Evolutionary conservation across 2,888 invertebrate genomes (phyloP).

Genomic region (Cephus runcator): DNA sequence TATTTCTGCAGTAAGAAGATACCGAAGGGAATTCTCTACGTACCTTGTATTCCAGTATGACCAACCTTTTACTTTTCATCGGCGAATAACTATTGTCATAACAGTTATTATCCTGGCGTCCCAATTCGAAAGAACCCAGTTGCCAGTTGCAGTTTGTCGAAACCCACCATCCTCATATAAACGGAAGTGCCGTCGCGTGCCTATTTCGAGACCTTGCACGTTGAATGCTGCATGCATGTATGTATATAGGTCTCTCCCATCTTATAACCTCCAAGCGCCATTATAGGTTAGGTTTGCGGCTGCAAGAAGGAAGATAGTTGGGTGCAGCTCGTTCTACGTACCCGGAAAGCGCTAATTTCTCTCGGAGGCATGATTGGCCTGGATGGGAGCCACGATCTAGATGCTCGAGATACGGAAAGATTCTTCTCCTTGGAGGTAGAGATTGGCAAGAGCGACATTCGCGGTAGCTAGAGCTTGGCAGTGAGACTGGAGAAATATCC

Average conservation of each 20-base stretch:
- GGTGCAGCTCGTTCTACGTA: constrained; percentile 2
- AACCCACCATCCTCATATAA: not conserved
- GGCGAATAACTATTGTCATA: not conserved
- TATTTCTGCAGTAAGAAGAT: not conserved
- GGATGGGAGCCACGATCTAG: constrained; percentile 31
- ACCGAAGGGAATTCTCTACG: not conserved
- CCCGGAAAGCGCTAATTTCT: constrained; percentile 32
- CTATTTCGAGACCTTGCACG: not conserved
- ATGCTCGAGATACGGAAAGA: not conserved
- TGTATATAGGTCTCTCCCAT: not conserved
- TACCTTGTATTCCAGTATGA: not conserved
- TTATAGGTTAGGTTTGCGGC: not conserved
- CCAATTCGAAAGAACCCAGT: not conserved
- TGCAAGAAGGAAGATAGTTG: not conserved
- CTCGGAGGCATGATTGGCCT: constrained; percentile 33
- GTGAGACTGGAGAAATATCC: not conserved
- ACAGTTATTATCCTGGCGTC: not conserved
- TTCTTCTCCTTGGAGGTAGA: not conserved
- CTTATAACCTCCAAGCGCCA: not conserved
- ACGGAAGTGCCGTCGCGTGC: not conserved
- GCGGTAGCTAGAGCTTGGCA: not conserved
- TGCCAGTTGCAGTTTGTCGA: not conserved
- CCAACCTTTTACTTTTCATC: not conserved
- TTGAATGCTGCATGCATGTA: not conserved
- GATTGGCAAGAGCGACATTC: not conserved